These are phyloP conservation scores for Synanthedon tipuliformis DNA, from an alignment of 2,888 invertebrate species.

Conservation along the genomic window DNA sequence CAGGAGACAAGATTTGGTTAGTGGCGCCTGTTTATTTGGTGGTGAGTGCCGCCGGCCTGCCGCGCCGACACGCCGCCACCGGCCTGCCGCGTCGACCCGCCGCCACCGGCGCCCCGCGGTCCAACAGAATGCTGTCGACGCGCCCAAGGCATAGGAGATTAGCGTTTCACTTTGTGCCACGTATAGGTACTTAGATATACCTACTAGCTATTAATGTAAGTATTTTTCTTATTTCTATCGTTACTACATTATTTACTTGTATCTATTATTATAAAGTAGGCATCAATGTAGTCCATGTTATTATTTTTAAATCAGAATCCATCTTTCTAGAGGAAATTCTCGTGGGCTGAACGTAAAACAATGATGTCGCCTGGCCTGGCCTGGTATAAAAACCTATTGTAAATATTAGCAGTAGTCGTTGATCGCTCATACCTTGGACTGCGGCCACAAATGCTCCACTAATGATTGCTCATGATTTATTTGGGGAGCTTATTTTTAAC, in stretches of 20 bases:
- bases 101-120: constrained; percentile 17
- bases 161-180: not conserved
- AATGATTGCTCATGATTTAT: constrained; percentile 65
- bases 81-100: constrained; percentile 19
- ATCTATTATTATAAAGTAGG: too few relatives aligned
- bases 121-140: constrained; percentile 5
- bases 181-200: too few relatives aligned
- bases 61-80: constrained; percentile 18
- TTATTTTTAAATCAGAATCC: too few relatives aligned
- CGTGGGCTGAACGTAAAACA: too few relatives aligned
- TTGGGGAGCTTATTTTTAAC: constrained; percentile 48
- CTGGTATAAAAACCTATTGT: too few relatives aligned
- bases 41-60: constrained; percentile 14
- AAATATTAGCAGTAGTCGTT: not conserved
- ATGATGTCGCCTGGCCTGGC: too few relatives aligned
- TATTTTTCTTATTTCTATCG: too few relatives aligned
- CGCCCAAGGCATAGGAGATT: not conserved
- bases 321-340: too few relatives aligned
- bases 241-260: too few relatives aligned
- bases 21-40: constrained; percentile 42
- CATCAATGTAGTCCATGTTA: not conserved
- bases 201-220: too few relatives aligned
- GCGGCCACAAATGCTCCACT: constrained; percentile 28
- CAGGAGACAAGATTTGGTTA: constrained; percentile 1
- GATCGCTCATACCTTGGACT: constrained; percentile 5